A percentile compares a stretch with the other conserved stretches of the same genome.
phyloP scores from a whole-genome alignment of 2,113 vertebrate genomes.

The Notothenia rossii region DNA sequence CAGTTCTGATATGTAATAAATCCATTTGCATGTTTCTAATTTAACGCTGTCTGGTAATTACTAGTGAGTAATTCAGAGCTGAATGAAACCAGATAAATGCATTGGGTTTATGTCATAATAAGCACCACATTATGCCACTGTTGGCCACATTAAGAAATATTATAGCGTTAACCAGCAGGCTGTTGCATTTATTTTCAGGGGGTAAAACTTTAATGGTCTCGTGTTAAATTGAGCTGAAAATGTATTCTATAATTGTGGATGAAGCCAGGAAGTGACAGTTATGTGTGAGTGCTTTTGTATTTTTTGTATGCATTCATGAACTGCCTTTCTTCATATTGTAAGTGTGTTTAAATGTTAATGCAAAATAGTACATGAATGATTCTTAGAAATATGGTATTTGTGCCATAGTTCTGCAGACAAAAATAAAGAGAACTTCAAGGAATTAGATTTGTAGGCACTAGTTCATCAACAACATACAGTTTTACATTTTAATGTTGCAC shows the following conservation, averaged over 20 bases:
- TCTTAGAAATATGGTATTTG: neutral
- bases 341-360: too few relatives aligned
- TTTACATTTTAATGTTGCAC: too few relatives aligned
- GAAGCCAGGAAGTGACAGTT: neutral
- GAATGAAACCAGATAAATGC: neutral
- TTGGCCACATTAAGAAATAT: slow-evolving; percentile 6
- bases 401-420: neutral
- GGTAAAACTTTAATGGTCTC: slow-evolving; percentile 13
- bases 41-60: slow-evolving; percentile 16
- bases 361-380: neutral
- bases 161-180: neutral
- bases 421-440: neutral
- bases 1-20: slow-evolving; percentile 4
- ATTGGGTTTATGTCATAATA: slow-evolving; percentile 18
- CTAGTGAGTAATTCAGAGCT: slow-evolving; percentile 4
- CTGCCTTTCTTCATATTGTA: neutral
- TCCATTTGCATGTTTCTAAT: slow-evolving; percentile 1
- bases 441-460: neutral
- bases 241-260: neutral
- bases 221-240: slow-evolving; percentile 37
- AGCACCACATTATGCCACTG: neutral
- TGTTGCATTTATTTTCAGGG: slow-evolving; percentile 8
- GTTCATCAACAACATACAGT: too few relatives aligned
- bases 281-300: neutral
- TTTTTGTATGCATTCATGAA: neutral